phyloP scores from a whole-genome alignment of 2,888 invertebrate genomes.

The Melanargia galathea region DNA sequence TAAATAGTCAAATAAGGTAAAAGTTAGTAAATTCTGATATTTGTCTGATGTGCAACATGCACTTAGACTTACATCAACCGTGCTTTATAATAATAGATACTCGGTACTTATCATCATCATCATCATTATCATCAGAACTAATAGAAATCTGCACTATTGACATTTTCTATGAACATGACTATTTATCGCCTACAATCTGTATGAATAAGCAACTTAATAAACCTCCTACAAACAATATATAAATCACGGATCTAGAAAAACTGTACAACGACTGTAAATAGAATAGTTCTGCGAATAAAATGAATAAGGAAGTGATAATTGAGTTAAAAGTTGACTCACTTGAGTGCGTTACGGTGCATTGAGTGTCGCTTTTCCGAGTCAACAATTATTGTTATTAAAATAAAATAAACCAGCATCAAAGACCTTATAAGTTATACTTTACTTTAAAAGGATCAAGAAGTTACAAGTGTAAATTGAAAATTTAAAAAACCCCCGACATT shows the following conservation, averaged over 20 bases:
- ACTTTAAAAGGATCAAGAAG: too few relatives aligned
- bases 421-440: too few relatives aligned
- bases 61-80: too few relatives aligned
- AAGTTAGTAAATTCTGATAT: too few relatives aligned
- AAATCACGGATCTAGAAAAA: constrained; percentile 20
- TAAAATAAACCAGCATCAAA: not conserved
- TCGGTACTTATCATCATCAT: too few relatives aligned
- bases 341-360: constrained; percentile 1
- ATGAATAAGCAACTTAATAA: constrained; percentile 11
- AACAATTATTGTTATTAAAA: not conserved
- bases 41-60: too few relatives aligned
- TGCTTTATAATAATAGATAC: too few relatives aligned
- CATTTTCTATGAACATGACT: not conserved
- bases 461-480: too few relatives aligned
- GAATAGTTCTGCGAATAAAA: constrained; percentile 24
- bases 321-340: constrained; percentile 21
- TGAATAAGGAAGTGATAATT: constrained; percentile 28
- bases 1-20: too few relatives aligned
- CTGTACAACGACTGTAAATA: constrained; percentile 13
- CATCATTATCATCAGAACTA: too few relatives aligned
- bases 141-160: not conserved
- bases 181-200: not conserved
- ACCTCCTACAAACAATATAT: constrained; percentile 20
- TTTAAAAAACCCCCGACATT: too few relatives aligned
- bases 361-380: constrained; percentile 1